Conservation (phyloP, 2,888 invertebrate species). For the Rhaphigaster nebulosa region DNA sequence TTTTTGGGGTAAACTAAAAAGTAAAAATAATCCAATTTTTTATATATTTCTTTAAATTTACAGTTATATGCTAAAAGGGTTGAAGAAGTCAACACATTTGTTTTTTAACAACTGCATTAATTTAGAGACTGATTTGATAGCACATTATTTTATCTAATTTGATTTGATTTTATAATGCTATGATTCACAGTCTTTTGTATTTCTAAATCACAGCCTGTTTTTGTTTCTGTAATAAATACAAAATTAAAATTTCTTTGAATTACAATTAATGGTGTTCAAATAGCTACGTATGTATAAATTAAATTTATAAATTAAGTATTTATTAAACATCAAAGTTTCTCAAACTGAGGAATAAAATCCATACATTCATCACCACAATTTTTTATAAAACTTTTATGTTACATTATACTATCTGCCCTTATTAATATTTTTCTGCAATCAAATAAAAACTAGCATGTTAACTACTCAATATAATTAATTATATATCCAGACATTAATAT, state of each 20-base stretch:
- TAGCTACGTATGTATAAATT: too few relatives aligned
- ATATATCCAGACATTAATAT: too few relatives aligned
- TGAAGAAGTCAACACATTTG: not conserved
- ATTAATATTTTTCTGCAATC: too few relatives aligned
- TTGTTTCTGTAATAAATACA: not conserved
- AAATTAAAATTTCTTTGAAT: not conserved
- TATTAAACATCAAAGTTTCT: not conserved
- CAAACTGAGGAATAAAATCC: too few relatives aligned
- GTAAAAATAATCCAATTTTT: not conserved
- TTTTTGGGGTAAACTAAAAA: not conserved
- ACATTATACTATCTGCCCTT: too few relatives aligned
- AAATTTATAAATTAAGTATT: not conserved
- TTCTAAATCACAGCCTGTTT: not conserved
- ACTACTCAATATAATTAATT: too few relatives aligned
- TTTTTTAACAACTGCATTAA: not conserved
- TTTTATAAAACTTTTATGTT: not conserved
- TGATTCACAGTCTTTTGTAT: not conserved
- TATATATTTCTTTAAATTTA: not conserved
- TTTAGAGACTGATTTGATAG: not conserved
- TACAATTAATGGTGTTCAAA: not conserved
- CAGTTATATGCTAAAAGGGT: not conserved
- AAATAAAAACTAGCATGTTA: too few relatives aligned
- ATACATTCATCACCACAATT: not conserved
- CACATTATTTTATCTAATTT: constrained; percentile 1
- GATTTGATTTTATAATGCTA: not conserved